Conservation (phyloP, 2,888 invertebrate genomes). For the Tribolium freemani region DNA sequence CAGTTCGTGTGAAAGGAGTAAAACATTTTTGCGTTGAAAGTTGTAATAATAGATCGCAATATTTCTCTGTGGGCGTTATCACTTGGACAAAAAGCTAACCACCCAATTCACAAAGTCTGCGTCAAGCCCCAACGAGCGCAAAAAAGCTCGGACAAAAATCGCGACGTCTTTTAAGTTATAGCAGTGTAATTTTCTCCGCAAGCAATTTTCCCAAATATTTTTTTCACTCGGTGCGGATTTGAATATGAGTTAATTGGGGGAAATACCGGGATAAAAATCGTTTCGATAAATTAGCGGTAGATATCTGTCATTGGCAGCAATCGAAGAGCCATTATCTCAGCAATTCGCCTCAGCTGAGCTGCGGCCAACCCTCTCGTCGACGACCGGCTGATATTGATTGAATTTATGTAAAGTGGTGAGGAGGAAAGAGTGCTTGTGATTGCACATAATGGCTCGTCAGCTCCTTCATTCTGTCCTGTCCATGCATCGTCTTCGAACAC, state of each 20-base stretch:
- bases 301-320: conserved; percentile 58
- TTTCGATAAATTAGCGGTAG: conserved; percentile 51
- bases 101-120: neutral
- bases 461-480: conserved; percentile 48
- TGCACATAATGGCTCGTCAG: conserved; percentile 58
- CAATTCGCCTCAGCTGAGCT: conserved; percentile 48
- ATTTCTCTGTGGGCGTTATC: neutral
- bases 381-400: conserved; percentile 57
- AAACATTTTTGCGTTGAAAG: neutral
- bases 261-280: conserved; percentile 32
- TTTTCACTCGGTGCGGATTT: neutral
- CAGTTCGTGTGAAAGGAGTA: neutral
- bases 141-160: neutral
- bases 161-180: neutral
- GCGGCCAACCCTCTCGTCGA: conserved; percentile 40
- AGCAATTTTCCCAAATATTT: conserved; percentile 7
- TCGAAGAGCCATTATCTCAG: conserved; percentile 55
- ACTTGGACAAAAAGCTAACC: neutral
- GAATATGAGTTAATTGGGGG: conserved; percentile 21
- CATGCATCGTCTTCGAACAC: conserved; percentile 24
- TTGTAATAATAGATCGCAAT: neutral
- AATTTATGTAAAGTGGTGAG: conserved; percentile 59
- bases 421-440: conserved; percentile 57
- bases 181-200: neutral
- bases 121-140: neutral